Base-by-base conservation (phyloP, 30 jellyfish, hydroid and myxozoan genomes). In the Haliclystus octoradiatus region DNA sequence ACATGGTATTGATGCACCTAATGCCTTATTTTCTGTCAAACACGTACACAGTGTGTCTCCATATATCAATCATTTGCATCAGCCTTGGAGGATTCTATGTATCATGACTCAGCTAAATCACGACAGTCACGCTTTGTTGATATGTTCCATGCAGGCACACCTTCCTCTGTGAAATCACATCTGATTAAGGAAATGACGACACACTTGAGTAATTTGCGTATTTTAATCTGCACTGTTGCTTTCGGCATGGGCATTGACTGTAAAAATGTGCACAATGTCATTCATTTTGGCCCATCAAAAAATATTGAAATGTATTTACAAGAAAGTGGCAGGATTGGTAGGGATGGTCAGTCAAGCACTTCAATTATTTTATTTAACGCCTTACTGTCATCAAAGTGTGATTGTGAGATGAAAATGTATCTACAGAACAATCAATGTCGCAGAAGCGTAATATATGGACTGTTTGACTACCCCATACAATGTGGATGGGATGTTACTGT, bases 61-160 rank as follows among this genome's bases (percentile, higher is more conserved):
- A 25, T 70, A 28, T 51, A 26, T 51, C 28, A 71, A 27, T 26
- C 71, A 70, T 70, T 70, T 50, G 28, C 71, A 51, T 50, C 52
- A 27, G 28, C 80, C 7, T 51, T 70, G 26, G 80, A 71, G 26
- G 28, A 28, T 15, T 27, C 50, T 46, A 23, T 70, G 50, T 70
- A 4, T 51, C 26, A 31, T 47, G n/a, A 62, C 28, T 14, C 29
- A 49, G 57, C 31, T 14, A 29, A 49, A n/a, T 49, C 28, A 23
- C 80, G 71, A 51, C 50, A 62, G 22, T 26, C 29, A 31, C 71
- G 73, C 31, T 51, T 24, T 5, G 72, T 51, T 31, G 80, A 70
- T 26, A 70, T 70, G 73, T 70, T 49, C 29, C 80, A 70, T 70
- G 80, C 80, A 12, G 80, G 80, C 49, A 70, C 80, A 31, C 80